Conservation (phyloP, 2,797 vertebrate species). For the Ctenochaetus hawaiiensis region DNA sequence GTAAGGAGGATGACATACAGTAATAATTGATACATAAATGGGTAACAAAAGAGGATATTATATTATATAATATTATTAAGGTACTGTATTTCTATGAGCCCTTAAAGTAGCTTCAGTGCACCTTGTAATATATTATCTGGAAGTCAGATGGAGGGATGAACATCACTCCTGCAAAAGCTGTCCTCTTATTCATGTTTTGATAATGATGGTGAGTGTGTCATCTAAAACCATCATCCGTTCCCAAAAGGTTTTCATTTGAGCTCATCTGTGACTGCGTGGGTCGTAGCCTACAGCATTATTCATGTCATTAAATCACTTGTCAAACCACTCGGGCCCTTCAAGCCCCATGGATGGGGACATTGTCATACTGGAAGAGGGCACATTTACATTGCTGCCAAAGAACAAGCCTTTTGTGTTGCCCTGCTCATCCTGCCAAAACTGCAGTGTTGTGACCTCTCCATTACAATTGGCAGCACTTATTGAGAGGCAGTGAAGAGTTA, state of each 20-base stretch:
- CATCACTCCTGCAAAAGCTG: no score
- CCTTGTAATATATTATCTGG: background rate
- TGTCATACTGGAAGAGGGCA: background rate
- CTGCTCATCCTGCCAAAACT: background rate
- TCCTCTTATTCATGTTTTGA: no score
- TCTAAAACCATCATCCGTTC: no score
- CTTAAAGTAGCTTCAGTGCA: no score
- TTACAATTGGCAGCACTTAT: background rate
- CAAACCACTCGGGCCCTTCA: background rate
- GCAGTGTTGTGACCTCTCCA: background rate
- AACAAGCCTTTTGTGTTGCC: background rate
- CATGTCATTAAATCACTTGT: background rate
- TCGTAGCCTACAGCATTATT: background rate
- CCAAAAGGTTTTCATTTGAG: no score
- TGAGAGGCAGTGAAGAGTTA: background rate
- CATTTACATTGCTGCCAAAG: background rate
- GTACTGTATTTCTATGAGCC: no score
- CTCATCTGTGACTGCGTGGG: no score
- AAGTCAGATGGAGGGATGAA: background rate
- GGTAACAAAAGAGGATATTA: background rate
- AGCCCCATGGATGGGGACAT: background rate
- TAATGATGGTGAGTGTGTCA: no score
- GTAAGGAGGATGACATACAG: background rate
- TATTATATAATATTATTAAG: no score
- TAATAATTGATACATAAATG: background rate